These are phyloP conservation scores for Sciaenops ocellatus DNA, from an alignment of 2,797 vertebrate genomes.

Conservation along the genomic window DNA sequence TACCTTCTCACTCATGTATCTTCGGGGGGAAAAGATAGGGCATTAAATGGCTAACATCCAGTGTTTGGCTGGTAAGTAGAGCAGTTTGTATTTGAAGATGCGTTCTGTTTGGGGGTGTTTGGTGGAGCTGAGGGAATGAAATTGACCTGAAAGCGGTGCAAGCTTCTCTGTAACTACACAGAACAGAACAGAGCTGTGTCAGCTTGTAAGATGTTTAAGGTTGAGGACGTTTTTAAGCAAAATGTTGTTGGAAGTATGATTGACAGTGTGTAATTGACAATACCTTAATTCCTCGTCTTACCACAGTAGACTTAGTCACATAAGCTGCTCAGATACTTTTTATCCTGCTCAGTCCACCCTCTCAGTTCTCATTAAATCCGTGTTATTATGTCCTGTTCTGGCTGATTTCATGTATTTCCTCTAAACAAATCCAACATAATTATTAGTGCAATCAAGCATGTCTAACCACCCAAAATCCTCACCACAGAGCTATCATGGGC, in stretches of 20 bases:
- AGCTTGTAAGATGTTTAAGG: constrained; percentile 20
- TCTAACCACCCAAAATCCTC: constrained; percentile 47
- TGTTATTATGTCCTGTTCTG: constrained; percentile 31
- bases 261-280: constrained; percentile 38
- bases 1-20: constrained; percentile 30
- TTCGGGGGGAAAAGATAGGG: not conserved
- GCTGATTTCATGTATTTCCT: constrained; percentile 37
- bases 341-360: constrained; percentile 21
- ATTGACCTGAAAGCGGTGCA: constrained; percentile 41
- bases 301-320: constrained; percentile 9
- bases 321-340: constrained; percentile 31
- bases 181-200: constrained; percentile 27
- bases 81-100: constrained; percentile 47
- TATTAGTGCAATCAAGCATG: constrained; percentile 53
- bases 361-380: constrained; percentile 11
- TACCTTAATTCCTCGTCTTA: constrained; percentile 22
- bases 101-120: constrained; percentile 22
- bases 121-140: constrained; percentile 34
- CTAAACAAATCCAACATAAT: constrained; percentile 51
- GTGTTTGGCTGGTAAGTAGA: constrained; percentile 35
- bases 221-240: constrained; percentile 25
- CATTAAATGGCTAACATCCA: constrained; percentile 34
- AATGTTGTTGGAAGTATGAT: constrained; percentile 21
- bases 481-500: constrained; percentile 25
- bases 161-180: constrained; percentile 9